Base-by-base conservation (phyloP, 2,113 vertebrate genomes). In the Cichladusa arquata region DNA sequence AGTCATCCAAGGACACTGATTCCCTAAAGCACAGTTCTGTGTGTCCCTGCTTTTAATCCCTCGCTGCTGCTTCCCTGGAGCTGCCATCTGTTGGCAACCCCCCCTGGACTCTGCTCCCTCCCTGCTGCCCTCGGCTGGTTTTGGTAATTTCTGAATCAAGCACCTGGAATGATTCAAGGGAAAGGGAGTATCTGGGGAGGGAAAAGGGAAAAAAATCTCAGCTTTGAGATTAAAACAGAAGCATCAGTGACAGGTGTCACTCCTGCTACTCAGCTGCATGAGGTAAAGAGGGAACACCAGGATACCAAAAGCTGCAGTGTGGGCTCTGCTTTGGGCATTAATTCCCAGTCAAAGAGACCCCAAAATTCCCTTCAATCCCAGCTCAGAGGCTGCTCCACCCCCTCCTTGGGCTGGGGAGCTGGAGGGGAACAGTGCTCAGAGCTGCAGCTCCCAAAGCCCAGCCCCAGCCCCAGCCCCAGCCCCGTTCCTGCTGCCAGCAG, bases 11-110 rank as follows among this genome's bases (percentile, higher is more conserved):
- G 95, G 92, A 73, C 45, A 90, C 48, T 0, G 64, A 51, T 47
- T 73, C 58, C 84, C 95, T 67, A 29, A 29, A 91, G 94, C 72
- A 42, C 22, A 65, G 65, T 33, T 79, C 19, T 1, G 0, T 5
- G 3, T 22, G 57, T 4, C 51, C 81, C 87, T 50, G 81, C 61
- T 19, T 34, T 86, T 94, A 95, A 95, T 95, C 94, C 91, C 71
- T 79, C 1, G 0, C 13, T 34, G 65, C 86, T 74, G 69, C 72
- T 71, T 23, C 57, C 12, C 72, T 9, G 17, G 51, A 78, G 84
- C 9, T 40, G 66, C 93, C 94, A 95, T 92, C 94, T 97, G 96
- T 29, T 81, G 40, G 12, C 80, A 26, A 1, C 14, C 8, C 8
- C 36, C 48, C 82, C 23, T 1, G 20, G 29, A 29, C 20, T 47